These are phyloP conservation scores for Prunella fulvescens DNA, from an alignment of 2,113 vertebrate species.

Conservation along the genomic window DNA sequence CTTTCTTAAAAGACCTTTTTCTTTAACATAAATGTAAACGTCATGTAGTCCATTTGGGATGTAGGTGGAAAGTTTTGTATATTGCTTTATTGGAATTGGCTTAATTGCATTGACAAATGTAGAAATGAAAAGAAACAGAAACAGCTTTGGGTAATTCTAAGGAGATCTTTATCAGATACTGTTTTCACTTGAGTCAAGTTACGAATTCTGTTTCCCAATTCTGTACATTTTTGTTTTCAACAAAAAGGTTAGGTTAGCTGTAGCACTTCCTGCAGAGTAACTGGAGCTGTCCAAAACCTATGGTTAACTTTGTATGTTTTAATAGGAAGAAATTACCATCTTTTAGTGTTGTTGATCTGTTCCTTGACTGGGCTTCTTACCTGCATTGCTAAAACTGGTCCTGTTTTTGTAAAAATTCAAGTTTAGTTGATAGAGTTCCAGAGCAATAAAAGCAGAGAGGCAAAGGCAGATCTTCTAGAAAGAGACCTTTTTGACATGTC, in stretches of 20 bases:
- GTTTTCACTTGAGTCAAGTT: not conserved
- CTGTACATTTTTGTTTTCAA: not conserved
- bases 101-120: not conserved
- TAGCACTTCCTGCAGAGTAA: not conserved
- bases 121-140: not conserved
- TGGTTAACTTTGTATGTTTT: not conserved
- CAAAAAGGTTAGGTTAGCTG: not conserved
- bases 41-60: not conserved
- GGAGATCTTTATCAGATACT: not conserved
- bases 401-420: not conserved
- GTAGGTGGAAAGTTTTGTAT: not conserved
- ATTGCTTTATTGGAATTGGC: not conserved
- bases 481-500: not conserved
- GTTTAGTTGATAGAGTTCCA: not conserved
- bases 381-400: not conserved
- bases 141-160: not conserved
- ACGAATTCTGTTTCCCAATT: not conserved
- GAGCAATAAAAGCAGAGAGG: not conserved
- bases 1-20: not conserved
- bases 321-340: not conserved
- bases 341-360: not conserved
- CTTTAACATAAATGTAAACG: not conserved
- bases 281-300: not conserved
- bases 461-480: not conserved
- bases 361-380: not conserved